Percentiles rank a stretch among this genome's conserved stretches.
phyloP scores from a whole-genome alignment of 2,888 invertebrate genomes.

The Melieria picta region DNA sequence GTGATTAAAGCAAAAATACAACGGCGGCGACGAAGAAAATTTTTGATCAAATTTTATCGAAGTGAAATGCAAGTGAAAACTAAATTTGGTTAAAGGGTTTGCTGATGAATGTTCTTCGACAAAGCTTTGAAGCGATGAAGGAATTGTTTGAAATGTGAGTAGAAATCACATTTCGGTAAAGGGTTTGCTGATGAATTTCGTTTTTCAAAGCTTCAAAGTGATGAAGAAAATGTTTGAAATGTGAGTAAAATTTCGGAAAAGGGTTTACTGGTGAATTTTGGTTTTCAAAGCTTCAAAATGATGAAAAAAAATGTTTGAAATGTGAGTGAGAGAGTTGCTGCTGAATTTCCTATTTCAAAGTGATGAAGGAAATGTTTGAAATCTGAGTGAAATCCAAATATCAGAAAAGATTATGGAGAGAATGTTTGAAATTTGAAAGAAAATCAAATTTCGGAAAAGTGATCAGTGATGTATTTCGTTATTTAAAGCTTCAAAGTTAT shows the following conservation, averaged over 20 bases:
- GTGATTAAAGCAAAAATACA: constrained; percentile 35
- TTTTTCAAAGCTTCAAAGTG: too few species aligned
- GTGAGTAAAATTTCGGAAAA: background rate
- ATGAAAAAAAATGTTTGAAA: background rate
- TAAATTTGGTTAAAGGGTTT: constrained; percentile 13
- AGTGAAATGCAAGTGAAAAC: constrained; percentile 19
- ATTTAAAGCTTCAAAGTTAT: background rate
- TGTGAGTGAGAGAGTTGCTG: background rate
- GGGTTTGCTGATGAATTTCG: background rate
- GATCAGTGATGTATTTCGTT: too few species aligned
- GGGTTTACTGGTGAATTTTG: background rate
- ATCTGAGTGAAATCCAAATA: too few species aligned
- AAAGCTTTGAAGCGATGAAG: background rate
- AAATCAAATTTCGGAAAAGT: too few species aligned
- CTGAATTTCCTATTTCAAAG: too few species aligned
- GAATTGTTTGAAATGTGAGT: background rate
- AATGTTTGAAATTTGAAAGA: background rate
- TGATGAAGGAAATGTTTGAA: too few species aligned
- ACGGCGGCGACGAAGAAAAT: constrained; percentile 11
- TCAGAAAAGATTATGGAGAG: too few species aligned
- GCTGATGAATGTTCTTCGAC: background rate
- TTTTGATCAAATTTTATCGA: background rate
- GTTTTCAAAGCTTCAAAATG: too few species aligned
- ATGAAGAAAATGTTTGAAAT: background rate
- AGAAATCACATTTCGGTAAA: background rate